Percentiles rank a stretch among this genome's conserved stretches.
Evolutionary conservation across 2,113 vertebrate genomes (phyloP).

Genomic region (Taurulus bubalis): DNA sequence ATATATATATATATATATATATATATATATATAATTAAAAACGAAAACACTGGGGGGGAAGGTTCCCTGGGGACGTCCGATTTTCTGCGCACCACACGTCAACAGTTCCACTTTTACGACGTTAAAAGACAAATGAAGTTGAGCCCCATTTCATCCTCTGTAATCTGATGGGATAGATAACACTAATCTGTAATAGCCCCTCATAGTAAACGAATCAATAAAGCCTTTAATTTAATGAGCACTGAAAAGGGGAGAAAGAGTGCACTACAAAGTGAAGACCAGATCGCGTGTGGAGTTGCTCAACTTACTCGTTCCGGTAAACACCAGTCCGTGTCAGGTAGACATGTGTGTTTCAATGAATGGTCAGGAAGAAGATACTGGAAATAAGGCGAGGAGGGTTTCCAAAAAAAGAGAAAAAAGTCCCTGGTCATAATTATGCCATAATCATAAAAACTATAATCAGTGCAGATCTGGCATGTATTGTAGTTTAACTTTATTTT

Average conservation of each 20-base stretch:
- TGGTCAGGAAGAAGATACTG: conserved; percentile 2
- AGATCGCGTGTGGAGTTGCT: background rate
- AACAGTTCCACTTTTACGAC: background rate
- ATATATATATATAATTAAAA: conserved; percentile 45
- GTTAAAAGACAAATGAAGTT: background rate
- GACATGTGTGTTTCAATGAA: conserved; percentile 13
- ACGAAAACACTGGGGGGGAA: conserved; percentile 60
- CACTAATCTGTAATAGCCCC: background rate
- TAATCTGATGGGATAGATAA: background rate
- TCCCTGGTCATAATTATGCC: background rate
- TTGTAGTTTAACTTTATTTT: background rate
- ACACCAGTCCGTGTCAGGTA: conserved; percentile 3
- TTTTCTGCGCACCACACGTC: background rate
- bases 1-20: conserved; percentile 32
- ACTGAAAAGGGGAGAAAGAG: background rate
- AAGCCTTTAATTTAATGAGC: background rate
- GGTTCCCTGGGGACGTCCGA: conserved; percentile 44
- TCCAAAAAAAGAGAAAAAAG: conserved; percentile 2
- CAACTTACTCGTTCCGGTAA: background rate
- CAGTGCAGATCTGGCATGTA: background rate
- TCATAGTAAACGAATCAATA: background rate
- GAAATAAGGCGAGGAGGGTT: background rate
- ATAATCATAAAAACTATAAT: background rate
- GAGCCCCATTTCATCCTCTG: background rate
- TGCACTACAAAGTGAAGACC: background rate